phyloP scores from a whole-genome alignment of 35 echinoderm and acorn worm genomes.

The Ptychodera flava region DNA sequence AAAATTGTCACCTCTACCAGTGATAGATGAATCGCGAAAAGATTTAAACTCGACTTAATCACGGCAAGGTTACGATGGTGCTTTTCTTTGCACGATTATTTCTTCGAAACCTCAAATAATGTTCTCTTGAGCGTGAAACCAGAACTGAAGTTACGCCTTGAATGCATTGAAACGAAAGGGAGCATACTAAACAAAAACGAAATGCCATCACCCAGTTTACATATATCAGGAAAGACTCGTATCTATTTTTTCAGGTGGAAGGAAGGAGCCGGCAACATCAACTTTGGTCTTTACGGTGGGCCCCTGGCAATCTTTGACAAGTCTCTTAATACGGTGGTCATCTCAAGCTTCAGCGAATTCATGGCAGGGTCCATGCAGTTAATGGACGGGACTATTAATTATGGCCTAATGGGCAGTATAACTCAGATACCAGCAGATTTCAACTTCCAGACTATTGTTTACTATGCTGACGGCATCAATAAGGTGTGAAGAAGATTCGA shows the following conservation, averaged over 20 bases:
- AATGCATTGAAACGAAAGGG: too few species aligned
- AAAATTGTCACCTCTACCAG: too few species aligned
- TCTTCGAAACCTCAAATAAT: too few species aligned
- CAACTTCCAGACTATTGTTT: conserved; percentile 18
- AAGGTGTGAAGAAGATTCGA: conserved; percentile 16
- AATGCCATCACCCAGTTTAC: too few species aligned
- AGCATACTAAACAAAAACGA: too few species aligned
- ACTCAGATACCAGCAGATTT: conserved; percentile 41
- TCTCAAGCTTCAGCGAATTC: conserved; percentile 38
- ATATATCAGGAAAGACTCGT: too few species aligned
- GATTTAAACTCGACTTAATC: too few species aligned
- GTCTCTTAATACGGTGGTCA: conserved; percentile 18
- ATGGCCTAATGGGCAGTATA: conserved; percentile 37
- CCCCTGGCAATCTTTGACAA: conserved; percentile 35
- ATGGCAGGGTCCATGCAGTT: conserved; percentile 32
- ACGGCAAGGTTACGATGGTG: too few species aligned
- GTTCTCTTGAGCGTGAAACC: too few species aligned
- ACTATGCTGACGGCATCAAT: conserved; percentile 36
- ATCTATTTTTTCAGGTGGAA: background rate
- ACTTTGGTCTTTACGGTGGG: conserved; percentile 15
- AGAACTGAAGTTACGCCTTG: too few species aligned
- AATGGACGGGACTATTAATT: conserved; percentile 6
- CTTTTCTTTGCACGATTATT: too few species aligned
- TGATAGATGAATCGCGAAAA: too few species aligned
- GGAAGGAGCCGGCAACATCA: background rate